Conservation (phyloP, 92 coral and sea anemone species). For the Zoanthus gigantus region DNA sequence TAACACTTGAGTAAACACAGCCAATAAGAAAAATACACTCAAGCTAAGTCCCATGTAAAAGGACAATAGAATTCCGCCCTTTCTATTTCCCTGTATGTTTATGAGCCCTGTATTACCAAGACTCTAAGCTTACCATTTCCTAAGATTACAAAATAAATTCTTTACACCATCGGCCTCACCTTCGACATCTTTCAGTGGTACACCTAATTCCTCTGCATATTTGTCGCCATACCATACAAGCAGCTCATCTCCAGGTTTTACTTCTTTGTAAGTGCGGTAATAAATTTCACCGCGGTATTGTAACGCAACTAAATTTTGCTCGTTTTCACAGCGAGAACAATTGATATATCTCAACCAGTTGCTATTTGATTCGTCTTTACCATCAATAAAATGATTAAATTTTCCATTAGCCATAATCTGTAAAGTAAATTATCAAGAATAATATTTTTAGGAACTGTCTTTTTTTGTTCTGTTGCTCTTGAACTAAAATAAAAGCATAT, state of each 20-base stretch:
- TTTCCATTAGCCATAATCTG: slow-evolving; percentile 84
- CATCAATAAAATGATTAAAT: slow-evolving; percentile 78
- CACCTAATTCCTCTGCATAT: slow-evolving; percentile 85
- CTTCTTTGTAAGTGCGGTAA: slow-evolving; percentile 80
- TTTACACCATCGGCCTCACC: too few species aligned
- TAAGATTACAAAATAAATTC: too few species aligned
- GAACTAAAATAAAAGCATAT: too few species aligned
- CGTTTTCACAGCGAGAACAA: slow-evolving; percentile 89
- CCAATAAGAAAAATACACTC: too few species aligned
- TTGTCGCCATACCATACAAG: slow-evolving; percentile 66
- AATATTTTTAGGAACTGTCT: too few species aligned
- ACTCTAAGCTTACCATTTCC: too few species aligned
- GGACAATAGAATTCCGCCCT: too few species aligned
- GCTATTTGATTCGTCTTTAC: slow-evolving; percentile 65
- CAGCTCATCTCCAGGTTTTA: slow-evolving; percentile 66
- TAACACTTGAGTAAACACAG: too few species aligned
- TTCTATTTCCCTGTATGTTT: too few species aligned
- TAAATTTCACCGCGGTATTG: slow-evolving; percentile 86
- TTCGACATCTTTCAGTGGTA: slow-evolving; percentile 23
- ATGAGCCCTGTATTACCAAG: too few species aligned
- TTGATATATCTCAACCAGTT: slow-evolving; percentile 95
- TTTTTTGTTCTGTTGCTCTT: too few species aligned
- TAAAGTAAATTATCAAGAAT: neutral
- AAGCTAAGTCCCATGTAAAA: too few species aligned
- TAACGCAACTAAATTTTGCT: slow-evolving; percentile 76